Evolutionary conservation across 1,140 invertebrate genomes (phyloP).

Genomic region (Lepidotrigona ventralis): DNA sequence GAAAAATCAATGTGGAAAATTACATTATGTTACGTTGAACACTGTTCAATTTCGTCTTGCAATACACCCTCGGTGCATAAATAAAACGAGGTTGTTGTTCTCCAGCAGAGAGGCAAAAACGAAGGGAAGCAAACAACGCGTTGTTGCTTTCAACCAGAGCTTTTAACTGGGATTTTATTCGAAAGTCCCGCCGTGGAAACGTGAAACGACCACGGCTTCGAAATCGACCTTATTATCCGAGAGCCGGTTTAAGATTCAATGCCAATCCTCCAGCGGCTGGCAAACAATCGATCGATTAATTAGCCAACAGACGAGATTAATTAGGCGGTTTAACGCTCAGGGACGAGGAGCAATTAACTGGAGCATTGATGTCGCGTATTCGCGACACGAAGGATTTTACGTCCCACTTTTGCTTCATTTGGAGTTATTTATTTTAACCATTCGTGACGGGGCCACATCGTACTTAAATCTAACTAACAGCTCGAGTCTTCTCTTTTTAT

Average conservation of each 20-base stretch:
- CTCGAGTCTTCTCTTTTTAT: too few species aligned
- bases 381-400: background rate
- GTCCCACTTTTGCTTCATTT: background rate
- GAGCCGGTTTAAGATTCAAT: conserved; percentile 17
- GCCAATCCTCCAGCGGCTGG: background rate
- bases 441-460: too few species aligned
- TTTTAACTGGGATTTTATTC: conserved; percentile 5
- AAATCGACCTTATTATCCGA: conserved; percentile 4
- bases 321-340: background rate
- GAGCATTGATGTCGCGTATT: background rate
- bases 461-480: too few species aligned
- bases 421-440: background rate
- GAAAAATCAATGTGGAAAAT: background rate
- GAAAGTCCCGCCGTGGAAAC: background rate
- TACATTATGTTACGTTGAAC: background rate
- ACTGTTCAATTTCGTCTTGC: background rate
- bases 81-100: too few species aligned
- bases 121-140: conserved; percentile 14
- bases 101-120: too few species aligned
- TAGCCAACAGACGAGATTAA: background rate
- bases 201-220: background rate
- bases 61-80: background rate
- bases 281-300: conserved; percentile 35
- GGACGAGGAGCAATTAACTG: background rate
- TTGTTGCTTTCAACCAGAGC: conserved; percentile 6